phyloP scores from a whole-genome alignment of 2,113 vertebrate genomes.

The Ctenodactylus gundi region DNA sequence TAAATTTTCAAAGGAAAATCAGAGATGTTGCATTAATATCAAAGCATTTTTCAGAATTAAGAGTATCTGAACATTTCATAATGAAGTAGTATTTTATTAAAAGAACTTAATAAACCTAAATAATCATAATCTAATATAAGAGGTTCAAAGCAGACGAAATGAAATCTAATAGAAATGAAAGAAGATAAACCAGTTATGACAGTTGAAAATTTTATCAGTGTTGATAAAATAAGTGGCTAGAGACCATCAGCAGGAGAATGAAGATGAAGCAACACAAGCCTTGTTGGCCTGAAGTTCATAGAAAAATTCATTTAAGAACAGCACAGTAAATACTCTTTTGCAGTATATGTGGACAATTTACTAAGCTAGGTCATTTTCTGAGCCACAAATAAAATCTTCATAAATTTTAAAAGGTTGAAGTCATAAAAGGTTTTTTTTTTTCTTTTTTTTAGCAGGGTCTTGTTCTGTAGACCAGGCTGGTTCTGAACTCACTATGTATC shows the following conservation, averaged over 20 bases:
- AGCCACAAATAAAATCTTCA: not conserved
- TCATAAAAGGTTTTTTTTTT: no score
- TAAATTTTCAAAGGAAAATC: not conserved
- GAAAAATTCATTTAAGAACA: not conserved
- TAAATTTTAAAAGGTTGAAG: not conserved
- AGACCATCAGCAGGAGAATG: not conserved
- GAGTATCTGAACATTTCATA: not conserved
- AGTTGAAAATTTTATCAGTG: not conserved
- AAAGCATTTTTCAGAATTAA: slow-evolving; percentile 27
- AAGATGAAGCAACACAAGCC: not conserved
- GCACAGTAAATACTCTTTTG: slow-evolving; percentile 28
- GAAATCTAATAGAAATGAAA: slow-evolving; percentile 12
- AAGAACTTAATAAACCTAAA: not conserved
- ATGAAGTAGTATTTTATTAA: not conserved
- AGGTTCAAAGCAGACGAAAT: not conserved
- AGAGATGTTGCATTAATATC: not conserved
- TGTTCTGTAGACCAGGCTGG: no score
- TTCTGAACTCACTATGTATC: no score
- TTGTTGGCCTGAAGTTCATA: not conserved
- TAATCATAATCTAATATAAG: not conserved
- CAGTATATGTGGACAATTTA: not conserved
- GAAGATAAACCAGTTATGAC: not conserved
- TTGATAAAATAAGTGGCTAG: not conserved
- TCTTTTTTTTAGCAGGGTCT: no score
- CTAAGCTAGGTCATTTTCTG: not conserved